These are phyloP conservation scores for Bathynomus jamesi DNA, from an alignment of 1,140 invertebrate species.

Conservation along the genomic window DNA sequence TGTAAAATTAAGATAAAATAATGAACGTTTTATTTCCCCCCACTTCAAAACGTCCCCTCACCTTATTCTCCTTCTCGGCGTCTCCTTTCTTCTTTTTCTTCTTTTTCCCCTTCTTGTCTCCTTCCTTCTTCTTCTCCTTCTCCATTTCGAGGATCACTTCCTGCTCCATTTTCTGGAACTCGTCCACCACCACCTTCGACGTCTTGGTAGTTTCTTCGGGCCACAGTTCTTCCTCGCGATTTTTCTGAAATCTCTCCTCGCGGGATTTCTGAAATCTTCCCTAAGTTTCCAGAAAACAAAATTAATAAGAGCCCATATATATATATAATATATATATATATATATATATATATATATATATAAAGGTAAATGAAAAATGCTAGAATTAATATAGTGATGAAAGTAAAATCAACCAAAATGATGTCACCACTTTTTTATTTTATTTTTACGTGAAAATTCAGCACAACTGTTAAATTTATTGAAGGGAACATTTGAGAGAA, in stretches of 20 bases:
- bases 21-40: neutral
- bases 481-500: too few relatives aligned
- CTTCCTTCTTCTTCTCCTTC: neutral
- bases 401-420: too few relatives aligned
- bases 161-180: neutral
- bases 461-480: too few relatives aligned
- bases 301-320: neutral
- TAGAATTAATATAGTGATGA: too few relatives aligned
- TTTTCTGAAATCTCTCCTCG: too few relatives aligned
- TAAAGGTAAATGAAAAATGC: neutral
- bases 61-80: neutral
- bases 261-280: too few relatives aligned
- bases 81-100: neutral
- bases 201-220: neutral
- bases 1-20: too few relatives aligned
- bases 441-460: too few relatives aligned
- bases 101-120: neutral
- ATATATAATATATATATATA: neutral
- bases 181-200: neutral
- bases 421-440: too few relatives aligned
- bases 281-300: neutral
- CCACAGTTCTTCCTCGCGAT: neutral
- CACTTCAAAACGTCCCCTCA: neutral
- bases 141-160: neutral
- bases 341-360: conserved; percentile 2